These are phyloP conservation scores for Merodon equestris DNA, from an alignment of 2,888 invertebrate species.

Conservation along the genomic window DNA sequence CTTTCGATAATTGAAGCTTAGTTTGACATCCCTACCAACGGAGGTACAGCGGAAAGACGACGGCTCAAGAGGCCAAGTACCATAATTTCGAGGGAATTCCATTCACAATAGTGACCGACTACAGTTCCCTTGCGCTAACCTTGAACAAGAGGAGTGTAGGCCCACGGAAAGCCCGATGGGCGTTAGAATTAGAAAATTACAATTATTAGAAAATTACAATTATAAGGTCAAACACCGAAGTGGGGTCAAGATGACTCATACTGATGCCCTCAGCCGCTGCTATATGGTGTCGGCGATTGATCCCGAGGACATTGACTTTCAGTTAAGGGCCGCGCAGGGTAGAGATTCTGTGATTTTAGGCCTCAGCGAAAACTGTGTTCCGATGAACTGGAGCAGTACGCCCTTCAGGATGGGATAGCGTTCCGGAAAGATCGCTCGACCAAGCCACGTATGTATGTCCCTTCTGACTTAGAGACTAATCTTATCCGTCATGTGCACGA, in stretches of 20 bases:
- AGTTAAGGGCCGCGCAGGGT: conserved; percentile 65
- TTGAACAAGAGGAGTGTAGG: conserved; percentile 70
- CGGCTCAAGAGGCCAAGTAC: conserved; percentile 5
- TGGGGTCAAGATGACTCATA: conserved; percentile 31
- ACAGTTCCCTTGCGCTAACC: conserved; percentile 70
- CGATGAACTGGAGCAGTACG: not conserved
- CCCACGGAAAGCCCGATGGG: conserved; percentile 71
- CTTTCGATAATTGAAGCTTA: not conserved
- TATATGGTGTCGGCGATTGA: not conserved
- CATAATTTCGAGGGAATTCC: conserved; percentile 10
- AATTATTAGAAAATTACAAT: conserved; percentile 43
- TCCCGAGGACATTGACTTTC: conserved; percentile 12
- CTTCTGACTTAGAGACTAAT: conserved; percentile 72
- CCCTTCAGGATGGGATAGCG: conserved; percentile 10
- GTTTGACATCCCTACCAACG: not conserved
- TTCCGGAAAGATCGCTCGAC: not conserved
- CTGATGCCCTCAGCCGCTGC: conserved; percentile 37
- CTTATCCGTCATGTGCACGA: conserved; percentile 70
- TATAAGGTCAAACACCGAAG: conserved; percentile 28
- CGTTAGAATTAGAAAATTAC: conserved; percentile 60
- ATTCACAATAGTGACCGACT: conserved; percentile 69
- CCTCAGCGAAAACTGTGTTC: conserved; percentile 2
- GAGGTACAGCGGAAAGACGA: not conserved
- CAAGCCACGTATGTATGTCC: conserved; percentile 64
- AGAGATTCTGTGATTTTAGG: conserved; percentile 5